phyloP scores from a whole-genome alignment of 2,888 invertebrate species.

The Melanostoma scalare region DNA sequence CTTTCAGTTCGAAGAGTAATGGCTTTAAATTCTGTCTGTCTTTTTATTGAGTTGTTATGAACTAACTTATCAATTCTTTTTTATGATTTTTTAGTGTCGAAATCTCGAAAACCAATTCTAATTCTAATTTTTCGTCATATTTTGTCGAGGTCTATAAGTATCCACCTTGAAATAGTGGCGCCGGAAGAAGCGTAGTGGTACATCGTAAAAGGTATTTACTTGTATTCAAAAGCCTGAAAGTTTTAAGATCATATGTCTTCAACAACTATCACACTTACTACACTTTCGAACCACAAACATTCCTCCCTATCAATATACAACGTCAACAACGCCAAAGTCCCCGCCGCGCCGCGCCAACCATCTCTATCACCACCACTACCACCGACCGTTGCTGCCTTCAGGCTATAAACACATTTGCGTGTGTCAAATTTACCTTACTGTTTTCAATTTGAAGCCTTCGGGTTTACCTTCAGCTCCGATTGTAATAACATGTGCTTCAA shows the following conservation, averaged over 20 bases:
- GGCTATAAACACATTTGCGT: constrained; percentile 62
- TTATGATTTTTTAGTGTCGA: too few species aligned
- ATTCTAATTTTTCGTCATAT: too few species aligned
- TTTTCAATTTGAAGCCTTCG: constrained; percentile 31
- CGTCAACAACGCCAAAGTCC: constrained; percentile 39
- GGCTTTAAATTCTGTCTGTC: too few species aligned
- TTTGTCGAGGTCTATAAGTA: too few species aligned
- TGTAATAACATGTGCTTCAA: constrained; percentile 56
- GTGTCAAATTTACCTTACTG: constrained; percentile 60
- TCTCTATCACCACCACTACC: not conserved
- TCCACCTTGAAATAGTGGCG: too few species aligned
- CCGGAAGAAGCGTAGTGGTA: too few species aligned
- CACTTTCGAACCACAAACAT: constrained; percentile 54
- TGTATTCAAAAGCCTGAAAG: constrained; percentile 43
- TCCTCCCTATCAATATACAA: constrained; percentile 63
- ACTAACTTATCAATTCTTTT: too few species aligned
- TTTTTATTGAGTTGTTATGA: too few species aligned
- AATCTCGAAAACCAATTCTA: too few species aligned
- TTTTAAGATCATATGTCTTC: constrained; percentile 64
- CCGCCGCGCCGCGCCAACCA: constrained; percentile 16
- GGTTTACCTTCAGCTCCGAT: constrained; percentile 27
- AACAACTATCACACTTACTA: constrained; percentile 43
- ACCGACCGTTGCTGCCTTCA: not conserved
- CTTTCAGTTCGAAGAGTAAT: too few species aligned
- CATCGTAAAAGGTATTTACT: not conserved